phyloP scores from a whole-genome alignment of 2,888 invertebrate species.

The Zelleria hepariella region DNA sequence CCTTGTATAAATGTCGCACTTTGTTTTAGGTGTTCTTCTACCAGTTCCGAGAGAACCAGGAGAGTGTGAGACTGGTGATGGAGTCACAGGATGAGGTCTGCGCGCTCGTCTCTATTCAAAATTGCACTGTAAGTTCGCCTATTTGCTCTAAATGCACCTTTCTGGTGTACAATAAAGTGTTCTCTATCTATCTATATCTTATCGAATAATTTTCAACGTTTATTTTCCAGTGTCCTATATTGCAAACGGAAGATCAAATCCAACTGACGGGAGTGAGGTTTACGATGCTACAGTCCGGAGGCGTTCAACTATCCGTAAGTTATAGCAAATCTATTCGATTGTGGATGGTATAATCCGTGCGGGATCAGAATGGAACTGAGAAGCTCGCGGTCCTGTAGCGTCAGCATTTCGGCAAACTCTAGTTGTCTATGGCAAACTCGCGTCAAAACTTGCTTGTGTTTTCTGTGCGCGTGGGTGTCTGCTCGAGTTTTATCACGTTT shows the following conservation, averaged over 20 bases:
- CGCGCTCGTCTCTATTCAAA: conserved; percentile 47
- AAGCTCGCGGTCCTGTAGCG: no score
- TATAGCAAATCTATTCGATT: no score
- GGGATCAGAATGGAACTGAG: no score
- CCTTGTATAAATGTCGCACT: background rate
- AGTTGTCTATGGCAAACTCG: no score
- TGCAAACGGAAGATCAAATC: conserved; percentile 31
- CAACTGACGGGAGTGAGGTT: conserved; percentile 28
- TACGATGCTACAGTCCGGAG: conserved; percentile 51
- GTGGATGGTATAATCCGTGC: no score
- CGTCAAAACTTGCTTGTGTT: no score
- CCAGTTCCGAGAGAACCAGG: conserved; percentile 32
- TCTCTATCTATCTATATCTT: no score
- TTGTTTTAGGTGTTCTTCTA: conserved; percentile 19
- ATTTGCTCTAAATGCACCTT: background rate
- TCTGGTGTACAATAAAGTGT: no score
- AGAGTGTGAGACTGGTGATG: conserved; percentile 41
- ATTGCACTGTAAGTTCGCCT: conserved; percentile 32
- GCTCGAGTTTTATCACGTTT: no score
- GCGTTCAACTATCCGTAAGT: conserved; percentile 43
- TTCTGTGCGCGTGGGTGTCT: no score
- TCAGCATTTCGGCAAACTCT: no score
- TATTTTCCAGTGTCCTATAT: conserved; percentile 48
- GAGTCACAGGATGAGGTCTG: conserved; percentile 44
- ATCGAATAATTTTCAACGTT: background rate